Evolutionary conservation across 2,113 vertebrate species (phyloP).

Genomic region (Thermophis baileyi): DNA sequence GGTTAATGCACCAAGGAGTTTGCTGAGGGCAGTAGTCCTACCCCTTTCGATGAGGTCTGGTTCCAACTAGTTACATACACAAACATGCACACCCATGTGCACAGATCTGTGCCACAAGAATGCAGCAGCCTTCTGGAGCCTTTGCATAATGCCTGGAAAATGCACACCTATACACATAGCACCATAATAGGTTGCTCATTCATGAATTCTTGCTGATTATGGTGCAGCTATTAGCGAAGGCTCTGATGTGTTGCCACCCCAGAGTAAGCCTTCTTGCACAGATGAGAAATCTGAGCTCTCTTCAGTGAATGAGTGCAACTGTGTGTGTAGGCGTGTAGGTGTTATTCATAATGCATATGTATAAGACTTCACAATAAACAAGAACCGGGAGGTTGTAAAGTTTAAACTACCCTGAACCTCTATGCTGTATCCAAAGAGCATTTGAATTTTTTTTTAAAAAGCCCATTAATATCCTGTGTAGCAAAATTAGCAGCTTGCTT

Average conservation of each 20-base stretch:
- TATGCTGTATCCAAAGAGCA: background rate
- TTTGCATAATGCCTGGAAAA: background rate
- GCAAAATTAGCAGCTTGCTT: background rate
- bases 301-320: background rate
- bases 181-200: constrained; percentile 2
- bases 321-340: background rate
- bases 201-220: constrained; percentile 13
- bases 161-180: background rate
- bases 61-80: background rate
- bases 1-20: background rate
- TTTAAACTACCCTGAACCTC: background rate
- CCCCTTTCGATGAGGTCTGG: background rate
- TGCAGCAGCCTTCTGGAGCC: background rate
- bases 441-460: background rate
- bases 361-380: background rate
- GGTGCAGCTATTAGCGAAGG: background rate
- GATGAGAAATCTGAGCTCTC: background rate
- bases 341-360: constrained; percentile 10
- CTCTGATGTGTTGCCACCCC: background rate
- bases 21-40: background rate
- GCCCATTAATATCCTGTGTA: background rate
- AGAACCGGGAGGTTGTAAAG: background rate
- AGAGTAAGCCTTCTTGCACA: background rate
- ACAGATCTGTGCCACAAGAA: background rate
- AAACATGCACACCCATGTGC: background rate